A percentile compares a stretch with the other conserved stretches of the same genome.
Evolutionary conservation across 2,113 vertebrate genomes (phyloP).

Genomic region (Butastur rufipennis): DNA sequence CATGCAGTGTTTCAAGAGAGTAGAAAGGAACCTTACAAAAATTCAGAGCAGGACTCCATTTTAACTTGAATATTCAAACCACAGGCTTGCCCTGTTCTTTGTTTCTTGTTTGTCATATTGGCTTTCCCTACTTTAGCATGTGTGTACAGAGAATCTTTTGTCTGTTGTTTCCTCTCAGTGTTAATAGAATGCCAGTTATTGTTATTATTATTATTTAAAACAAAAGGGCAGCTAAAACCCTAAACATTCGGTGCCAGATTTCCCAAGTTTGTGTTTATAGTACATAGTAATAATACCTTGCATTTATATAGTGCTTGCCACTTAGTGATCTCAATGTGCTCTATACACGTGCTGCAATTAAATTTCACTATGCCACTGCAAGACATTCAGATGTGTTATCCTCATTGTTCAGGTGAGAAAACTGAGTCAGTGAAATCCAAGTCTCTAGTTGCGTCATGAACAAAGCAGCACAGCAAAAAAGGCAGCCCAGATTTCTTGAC

Average conservation of each 20-base stretch:
- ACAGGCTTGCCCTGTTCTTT: not conserved
- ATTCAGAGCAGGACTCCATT: not conserved
- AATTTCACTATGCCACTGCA: not conserved
- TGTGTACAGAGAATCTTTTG: not conserved
- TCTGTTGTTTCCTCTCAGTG: not conserved
- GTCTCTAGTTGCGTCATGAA: not conserved
- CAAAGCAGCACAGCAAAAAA: not conserved
- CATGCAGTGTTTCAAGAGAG: not conserved
- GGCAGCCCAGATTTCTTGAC: not conserved
- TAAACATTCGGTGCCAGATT: not conserved
- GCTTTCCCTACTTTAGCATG: not conserved
- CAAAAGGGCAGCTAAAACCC: not conserved
- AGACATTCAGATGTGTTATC: not conserved
- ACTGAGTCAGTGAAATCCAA: not conserved
- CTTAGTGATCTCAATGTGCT: not conserved
- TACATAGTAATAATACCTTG: not conserved
- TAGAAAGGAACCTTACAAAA: not conserved
- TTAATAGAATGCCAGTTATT: not conserved
- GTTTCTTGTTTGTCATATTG: not conserved
- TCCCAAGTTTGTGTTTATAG: not conserved
- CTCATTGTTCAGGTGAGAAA: not conserved
- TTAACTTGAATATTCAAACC: not conserved
- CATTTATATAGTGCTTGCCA: not conserved
- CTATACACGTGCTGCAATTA: not conserved
- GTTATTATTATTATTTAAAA: not conserved